Evolutionary conservation across 1,140 invertebrate genomes (phyloP).

Genomic region (Periplaneta americana): DNA sequence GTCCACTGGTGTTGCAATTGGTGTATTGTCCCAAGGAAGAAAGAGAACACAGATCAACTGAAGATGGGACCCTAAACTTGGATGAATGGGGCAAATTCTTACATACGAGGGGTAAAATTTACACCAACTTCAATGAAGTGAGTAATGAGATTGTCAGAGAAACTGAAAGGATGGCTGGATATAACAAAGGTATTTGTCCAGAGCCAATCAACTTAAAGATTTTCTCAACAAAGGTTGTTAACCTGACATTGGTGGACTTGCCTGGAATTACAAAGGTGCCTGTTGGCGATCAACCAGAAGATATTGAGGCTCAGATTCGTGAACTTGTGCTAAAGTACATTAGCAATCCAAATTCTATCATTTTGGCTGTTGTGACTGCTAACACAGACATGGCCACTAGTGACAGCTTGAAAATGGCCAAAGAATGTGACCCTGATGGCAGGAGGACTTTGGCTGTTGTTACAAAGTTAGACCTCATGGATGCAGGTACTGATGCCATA

Average conservation of each 20-base stretch:
- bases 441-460: constrained; percentile 93
- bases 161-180: constrained; percentile 90
- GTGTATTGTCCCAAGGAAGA: constrained; percentile 74
- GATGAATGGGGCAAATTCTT: constrained; percentile 96
- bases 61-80: constrained; percentile 80
- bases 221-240: constrained; percentile 89
- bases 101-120: constrained; percentile 87
- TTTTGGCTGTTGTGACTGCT: constrained; percentile 88
- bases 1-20: constrained; percentile 91
- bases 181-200: constrained; percentile 93
- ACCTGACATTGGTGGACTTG: constrained; percentile 95
- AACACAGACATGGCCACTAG: constrained; percentile 98
- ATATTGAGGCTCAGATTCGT: constrained; percentile 82
- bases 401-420: constrained; percentile 90
- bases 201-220: constrained; percentile 97
- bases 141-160: constrained; percentile 89
- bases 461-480: constrained; percentile 99
- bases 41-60: constrained; percentile 72
- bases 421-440: constrained; percentile 94
- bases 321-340: constrained; percentile 79
- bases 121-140: constrained; percentile 88
- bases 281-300: constrained; percentile 86
- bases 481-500: constrained; percentile 98
- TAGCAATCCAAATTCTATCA: constrained; percentile 86
- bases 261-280: constrained; percentile 97